These are phyloP conservation scores for Homarus gammarus DNA, from an alignment of 2,888 invertebrate genomes.

Conservation along the genomic window DNA sequence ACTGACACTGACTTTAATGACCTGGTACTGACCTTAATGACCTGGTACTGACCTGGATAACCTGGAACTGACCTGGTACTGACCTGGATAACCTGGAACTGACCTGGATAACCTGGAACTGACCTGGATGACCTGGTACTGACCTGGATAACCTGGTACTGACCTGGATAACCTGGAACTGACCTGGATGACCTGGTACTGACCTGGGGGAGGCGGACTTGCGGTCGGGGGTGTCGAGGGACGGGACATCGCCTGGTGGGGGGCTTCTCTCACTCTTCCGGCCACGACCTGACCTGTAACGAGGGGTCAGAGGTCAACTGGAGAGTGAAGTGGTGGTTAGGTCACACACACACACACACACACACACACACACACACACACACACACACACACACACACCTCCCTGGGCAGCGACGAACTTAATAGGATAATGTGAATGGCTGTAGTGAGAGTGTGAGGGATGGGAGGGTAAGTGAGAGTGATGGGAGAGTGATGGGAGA, in stretches of 20 bases:
- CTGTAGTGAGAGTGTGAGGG: too few relatives aligned
- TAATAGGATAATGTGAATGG: too few relatives aligned
- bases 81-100: neutral
- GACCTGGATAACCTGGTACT: neutral
- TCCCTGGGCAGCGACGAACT: too few relatives aligned
- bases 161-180: conserved; percentile 3
- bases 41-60: neutral
- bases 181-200: neutral
- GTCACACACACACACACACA: conserved; percentile 17
- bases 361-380: conserved; percentile 32
- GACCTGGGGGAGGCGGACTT: conserved; percentile 62
- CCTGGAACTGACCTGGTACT: neutral
- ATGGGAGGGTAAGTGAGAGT: too few relatives aligned
- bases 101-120: neutral
- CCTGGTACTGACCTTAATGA: neutral
- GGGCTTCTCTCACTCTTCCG: conserved; percentile 52
- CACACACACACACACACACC: neutral
- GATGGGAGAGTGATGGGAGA: too few relatives aligned
- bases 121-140: neutral
- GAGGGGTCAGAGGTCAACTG: neutral
- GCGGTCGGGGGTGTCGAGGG: conserved; percentile 47
- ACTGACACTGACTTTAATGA: neutral
- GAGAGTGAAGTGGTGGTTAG: neutral
- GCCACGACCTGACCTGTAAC: conserved; percentile 44
- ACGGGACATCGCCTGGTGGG: conserved; percentile 30